Evolutionary conservation across 2,113 vertebrate genomes (phyloP).

Genomic region (Stigmatopora nigra): DNA sequence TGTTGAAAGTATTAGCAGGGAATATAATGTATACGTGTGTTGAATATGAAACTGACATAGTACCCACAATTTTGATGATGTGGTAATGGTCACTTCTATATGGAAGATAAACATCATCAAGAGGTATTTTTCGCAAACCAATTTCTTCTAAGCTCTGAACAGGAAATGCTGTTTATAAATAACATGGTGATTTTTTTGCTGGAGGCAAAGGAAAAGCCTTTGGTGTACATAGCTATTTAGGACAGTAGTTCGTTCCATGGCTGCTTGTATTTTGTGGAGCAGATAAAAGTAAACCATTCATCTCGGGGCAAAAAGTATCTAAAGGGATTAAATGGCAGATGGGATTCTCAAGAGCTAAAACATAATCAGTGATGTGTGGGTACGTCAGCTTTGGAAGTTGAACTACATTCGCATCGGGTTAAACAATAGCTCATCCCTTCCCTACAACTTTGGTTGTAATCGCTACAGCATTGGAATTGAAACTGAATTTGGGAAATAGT

Average conservation of each 20-base stretch:
- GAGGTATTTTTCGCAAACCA: conserved; percentile 3
- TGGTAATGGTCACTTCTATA: conserved; percentile 7
- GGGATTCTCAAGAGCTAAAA: not conserved
- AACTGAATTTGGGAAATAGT: not conserved
- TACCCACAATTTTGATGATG: conserved; percentile 21
- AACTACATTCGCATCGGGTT: not conserved
- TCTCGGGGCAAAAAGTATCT: not conserved
- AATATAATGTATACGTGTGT: conserved; percentile 4
- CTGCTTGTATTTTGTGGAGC: not conserved
- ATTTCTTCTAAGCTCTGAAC: conserved; percentile 47
- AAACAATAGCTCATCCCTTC: not conserved
- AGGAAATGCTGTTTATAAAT: conserved; percentile 69
- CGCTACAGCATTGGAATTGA: not conserved
- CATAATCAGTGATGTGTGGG: not conserved
- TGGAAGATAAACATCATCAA: conserved; percentile 6
- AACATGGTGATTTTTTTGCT: conserved; percentile 51
- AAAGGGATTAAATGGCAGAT: conserved; percentile 7
- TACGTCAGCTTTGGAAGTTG: not conserved
- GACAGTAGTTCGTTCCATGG: conserved; percentile 8
- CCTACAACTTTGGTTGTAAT: not conserved
- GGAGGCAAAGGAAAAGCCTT: conserved; percentile 31
- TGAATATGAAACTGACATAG: conserved; percentile 27
- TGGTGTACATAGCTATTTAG: conserved; percentile 15
- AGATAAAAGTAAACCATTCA: conserved; percentile 9
- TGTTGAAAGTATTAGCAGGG: conserved; percentile 19